Evolutionary conservation across 1,140 invertebrate genomes (phyloP).

Genomic region (Drosophila tristis): DNA sequence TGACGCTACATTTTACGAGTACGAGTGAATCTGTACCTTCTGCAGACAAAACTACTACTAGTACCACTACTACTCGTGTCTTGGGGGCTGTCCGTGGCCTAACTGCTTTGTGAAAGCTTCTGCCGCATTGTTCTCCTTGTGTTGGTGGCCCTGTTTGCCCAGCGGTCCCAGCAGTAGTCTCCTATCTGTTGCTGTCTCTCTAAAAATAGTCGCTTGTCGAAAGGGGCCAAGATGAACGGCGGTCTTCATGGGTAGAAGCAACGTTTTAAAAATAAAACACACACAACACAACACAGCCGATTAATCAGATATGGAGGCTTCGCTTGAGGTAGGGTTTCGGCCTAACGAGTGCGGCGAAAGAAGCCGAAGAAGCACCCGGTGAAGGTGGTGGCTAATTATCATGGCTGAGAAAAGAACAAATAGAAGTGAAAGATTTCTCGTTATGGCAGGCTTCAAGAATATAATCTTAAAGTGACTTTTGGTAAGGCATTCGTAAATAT

Average conservation of each 20-base stretch:
- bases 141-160: conserved; percentile 46
- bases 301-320: conserved; percentile 43
- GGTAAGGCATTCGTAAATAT: not conserved
- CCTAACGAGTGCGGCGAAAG: conserved; percentile 2
- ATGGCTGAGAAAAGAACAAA: not conserved
- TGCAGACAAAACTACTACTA: conserved; percentile 28
- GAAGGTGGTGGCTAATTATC: conserved; percentile 8
- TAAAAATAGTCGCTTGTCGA: conserved; percentile 57
- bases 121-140: conserved; percentile 30
- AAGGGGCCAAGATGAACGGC: conserved; percentile 7
- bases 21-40: conserved; percentile 14
- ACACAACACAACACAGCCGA: conserved; percentile 16
- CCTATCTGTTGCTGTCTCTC: conserved; percentile 4
- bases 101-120: conserved; percentile 64
- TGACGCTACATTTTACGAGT: conserved; percentile 26
- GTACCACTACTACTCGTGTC: not conserved
- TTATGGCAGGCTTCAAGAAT: conserved; percentile 3
- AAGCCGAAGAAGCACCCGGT: not conserved
- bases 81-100: conserved; percentile 10
- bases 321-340: conserved; percentile 64
- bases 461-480: not conserved
- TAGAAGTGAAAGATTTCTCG: not conserved
- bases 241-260: conserved; percentile 12
- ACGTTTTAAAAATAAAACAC: conserved; percentile 60
- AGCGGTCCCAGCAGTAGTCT: not conserved